Evolutionary conservation across 2,113 vertebrate species (phyloP), one percentile per base, ranked within the genome.

Genomic region (Otolemur garnettii): DNA sequence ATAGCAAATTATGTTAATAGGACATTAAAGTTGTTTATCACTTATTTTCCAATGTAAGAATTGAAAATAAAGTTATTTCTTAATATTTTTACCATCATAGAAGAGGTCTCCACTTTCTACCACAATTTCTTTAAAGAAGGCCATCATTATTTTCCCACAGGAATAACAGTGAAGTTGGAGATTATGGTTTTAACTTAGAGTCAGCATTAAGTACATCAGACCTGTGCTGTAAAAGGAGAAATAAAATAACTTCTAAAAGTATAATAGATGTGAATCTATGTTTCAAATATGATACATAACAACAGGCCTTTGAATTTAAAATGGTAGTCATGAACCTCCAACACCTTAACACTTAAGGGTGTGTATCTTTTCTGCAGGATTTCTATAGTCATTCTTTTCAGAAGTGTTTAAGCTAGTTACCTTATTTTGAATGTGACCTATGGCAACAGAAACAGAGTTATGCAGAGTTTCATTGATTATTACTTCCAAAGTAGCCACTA

Each of bases 31-130:
- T 35, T 93, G 15, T 33, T 57, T 62, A 62, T 71, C 66, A 82
- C 28, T 71, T 79, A 24, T 45, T 95, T 85, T 91, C 66, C 50
- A 94, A 30, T 19, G 28, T 59, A 77, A 91, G 66, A 84, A n/a
- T 78, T 85, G 7, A 71, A 92, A 83, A 28, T 66, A 26, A 71
- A 57, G 45, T 87, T 17, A 64, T 90, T 95, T 87, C 12, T 79
- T 80, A 82, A 78, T 33, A 45, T 74, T 78, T 24, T 62, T 11
- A 90, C 55, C 92, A 18, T 93, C 59, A 35, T 22, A 4, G 38
- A 2, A 12, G 19, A 86, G 69, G 50, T 33, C 60, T 74, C 38
- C 28, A 45, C 26, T 78, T 89, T 68, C 45, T 66, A 64, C 28
- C 55, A 28, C 21, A 74, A 7, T 74, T 89, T 81, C 62, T 97